A percentile compares a stretch with the other conserved stretches of the same genome.
These are phyloP conservation scores for Paratilapia polleni DNA, from an alignment of 2,113 vertebrate species.

Conservation along the genomic window DNA sequence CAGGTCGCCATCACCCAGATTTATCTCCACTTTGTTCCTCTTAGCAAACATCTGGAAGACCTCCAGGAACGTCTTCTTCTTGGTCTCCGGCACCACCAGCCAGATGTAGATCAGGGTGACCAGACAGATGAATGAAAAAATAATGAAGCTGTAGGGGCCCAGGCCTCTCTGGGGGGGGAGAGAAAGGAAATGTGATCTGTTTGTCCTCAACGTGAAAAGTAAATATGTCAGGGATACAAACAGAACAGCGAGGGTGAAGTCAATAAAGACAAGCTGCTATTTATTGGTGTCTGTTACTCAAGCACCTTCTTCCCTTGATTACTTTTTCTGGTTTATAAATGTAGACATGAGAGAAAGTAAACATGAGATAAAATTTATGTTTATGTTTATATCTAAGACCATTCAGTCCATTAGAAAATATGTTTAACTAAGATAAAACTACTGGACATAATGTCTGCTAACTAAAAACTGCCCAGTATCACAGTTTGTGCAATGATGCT, in stretches of 20 bases:
- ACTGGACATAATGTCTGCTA: background rate
- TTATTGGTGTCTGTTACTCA: background rate
- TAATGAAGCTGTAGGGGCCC: slow-evolving; percentile 88
- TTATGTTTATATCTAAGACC: slow-evolving; percentile 14
- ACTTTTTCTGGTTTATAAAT: background rate
- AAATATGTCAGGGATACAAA: background rate
- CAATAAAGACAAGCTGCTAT: background rate
- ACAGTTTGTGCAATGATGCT: background rate
- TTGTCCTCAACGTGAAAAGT: background rate
- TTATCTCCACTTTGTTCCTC: slow-evolving; percentile 84
- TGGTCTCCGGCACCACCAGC: slow-evolving; percentile 90
- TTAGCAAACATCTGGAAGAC: slow-evolving; percentile 88
- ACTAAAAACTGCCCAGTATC: rapidly evolving
- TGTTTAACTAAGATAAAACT: background rate
- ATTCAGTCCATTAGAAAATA: background rate
- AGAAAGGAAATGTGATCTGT: slow-evolving; percentile 12
- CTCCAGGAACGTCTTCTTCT: slow-evolving; percentile 91
- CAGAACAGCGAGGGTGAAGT: background rate
- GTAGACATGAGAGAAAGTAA: slow-evolving; percentile 12
- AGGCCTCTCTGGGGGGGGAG: slow-evolving; percentile 80
- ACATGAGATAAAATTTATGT: slow-evolving; percentile 16
- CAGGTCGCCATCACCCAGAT: slow-evolving; percentile 41
- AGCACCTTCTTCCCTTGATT: slow-evolving; percentile 25
- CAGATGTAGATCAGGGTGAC: slow-evolving; percentile 85
- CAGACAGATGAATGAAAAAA: slow-evolving; percentile 87